Evolutionary conservation across 1,140 invertebrate genomes (phyloP), one percentile per base, ranked within the genome.

Genomic region (Anthonomus grandis): DNA sequence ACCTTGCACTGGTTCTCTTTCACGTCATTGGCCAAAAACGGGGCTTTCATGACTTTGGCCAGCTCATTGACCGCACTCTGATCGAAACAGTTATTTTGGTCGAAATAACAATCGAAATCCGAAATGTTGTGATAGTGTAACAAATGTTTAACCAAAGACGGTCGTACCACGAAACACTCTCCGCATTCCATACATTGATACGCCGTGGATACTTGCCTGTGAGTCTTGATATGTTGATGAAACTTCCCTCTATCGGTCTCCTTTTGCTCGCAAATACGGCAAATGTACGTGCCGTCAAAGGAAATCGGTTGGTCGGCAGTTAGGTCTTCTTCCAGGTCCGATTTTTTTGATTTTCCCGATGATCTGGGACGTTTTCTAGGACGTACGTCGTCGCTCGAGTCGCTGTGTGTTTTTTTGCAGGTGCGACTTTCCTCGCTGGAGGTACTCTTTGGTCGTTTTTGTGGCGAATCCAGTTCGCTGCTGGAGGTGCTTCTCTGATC

Each of bases 171-270:
- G 65, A 86, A 86, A 68, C 82, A 83, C 55, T 82, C 76, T 1
- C 83, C 84, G 64, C 84, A 86, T 65, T 86, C 84, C 66, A 84
- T 71, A 64, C 84, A 86, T 49, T 85, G 77, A 64, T 81, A 84
- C 37, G 79, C 76, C 48, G 76, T 81, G 18, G 75, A 79, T 9
- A 79, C 75, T 49, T 81, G 76, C 60, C 79, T 78, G 68, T 80
- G 80, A 2, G 57, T 66, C 0, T 74, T 71, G 12, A 85, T 76
- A 60, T 86, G 83, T 12, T 67, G 62, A 41, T 81, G 75, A 57
- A 84, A 70, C 1, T 63, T 45, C 9, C 70, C 17, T 59, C 76
- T 78, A 34, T 76, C 67, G 10, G 64, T 59, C 23, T 70, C 72
- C 13, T 56, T 62, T 52, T 70, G 69, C 42, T 73, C 67, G 55